Evolutionary conservation across 2,113 vertebrate genomes (phyloP).

Genomic region (Varanus komodoensis): DNA sequence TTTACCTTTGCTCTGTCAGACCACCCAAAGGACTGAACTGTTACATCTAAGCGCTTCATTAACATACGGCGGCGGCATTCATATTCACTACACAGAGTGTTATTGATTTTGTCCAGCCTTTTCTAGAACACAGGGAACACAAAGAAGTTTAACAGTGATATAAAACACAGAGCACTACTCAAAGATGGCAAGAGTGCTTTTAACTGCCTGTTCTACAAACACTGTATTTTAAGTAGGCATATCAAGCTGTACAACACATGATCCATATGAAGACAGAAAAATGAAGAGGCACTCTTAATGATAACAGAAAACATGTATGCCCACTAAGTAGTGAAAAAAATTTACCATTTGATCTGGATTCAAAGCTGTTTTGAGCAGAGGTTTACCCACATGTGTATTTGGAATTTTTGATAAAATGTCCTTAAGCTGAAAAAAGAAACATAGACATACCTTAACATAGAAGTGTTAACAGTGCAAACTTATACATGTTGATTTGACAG

Average conservation of each 20-base stretch:
- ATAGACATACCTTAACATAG: conserved; percentile 45
- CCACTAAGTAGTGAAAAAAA: conserved; percentile 2
- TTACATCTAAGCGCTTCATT: conserved; percentile 95
- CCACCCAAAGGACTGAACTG: conserved; percentile 97
- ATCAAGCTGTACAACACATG: neutral
- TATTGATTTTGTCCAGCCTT: conserved; percentile 86
- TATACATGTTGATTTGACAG: neutral
- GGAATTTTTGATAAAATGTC: conserved; percentile 83
- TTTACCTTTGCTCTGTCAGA: conserved; percentile 93
- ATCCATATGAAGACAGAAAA: neutral
- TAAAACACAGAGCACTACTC: neutral
- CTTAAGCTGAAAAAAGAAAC: conserved; percentile 79
- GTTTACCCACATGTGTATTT: conserved; percentile 78
- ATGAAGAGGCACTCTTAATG: neutral
- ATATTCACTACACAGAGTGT: conserved; percentile 86
- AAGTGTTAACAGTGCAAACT: neutral
- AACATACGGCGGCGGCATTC: conserved; percentile 94
- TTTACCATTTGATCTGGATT: conserved; percentile 87
- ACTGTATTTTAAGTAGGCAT: neutral
- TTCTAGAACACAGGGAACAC: conserved; percentile 75
- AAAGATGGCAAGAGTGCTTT: neutral
- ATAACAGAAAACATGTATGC: neutral
- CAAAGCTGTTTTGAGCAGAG: conserved; percentile 84
- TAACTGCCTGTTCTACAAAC: neutral
- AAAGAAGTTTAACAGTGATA: neutral